Evolutionary conservation across 1,140 invertebrate species (phyloP).

Genomic region (Drosophila nigrodunni): DNA sequence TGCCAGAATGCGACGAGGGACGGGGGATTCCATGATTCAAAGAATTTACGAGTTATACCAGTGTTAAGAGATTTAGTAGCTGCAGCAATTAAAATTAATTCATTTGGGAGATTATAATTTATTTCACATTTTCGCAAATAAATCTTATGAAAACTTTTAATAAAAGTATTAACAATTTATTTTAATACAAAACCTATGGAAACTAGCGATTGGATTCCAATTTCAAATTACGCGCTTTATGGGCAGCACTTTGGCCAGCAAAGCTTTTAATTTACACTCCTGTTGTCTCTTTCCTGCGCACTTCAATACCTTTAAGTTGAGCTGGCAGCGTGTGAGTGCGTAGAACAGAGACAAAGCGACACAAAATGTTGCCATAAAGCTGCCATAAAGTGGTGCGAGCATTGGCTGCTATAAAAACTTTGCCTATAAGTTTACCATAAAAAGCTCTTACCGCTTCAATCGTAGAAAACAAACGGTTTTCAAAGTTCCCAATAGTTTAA

Average conservation of each 20-base stretch:
- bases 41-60: not conserved
- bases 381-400: not conserved
- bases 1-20: conserved; percentile 9
- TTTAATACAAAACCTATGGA: no score
- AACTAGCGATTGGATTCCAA: not conserved
- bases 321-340: not conserved
- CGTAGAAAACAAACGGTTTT: not conserved
- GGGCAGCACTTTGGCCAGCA: conserved; percentile 38
- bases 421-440: not conserved
- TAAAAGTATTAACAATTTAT: no score
- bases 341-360: not conserved
- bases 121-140: conserved; percentile 2
- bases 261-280: not conserved
- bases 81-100: conserved; percentile 6
- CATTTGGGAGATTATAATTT: conserved; percentile 9
- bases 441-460: conserved; percentile 11
- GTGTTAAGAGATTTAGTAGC: not conserved
- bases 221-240: conserved; percentile 45
- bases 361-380: not conserved
- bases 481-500: not conserved
- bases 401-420: not conserved
- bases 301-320: not conserved
- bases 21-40: not conserved
- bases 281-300: conserved; percentile 15
- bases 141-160: not conserved